phyloP scores from a whole-genome alignment of 2,113 vertebrate genomes.

The Harpagus bidentatus region DNA sequence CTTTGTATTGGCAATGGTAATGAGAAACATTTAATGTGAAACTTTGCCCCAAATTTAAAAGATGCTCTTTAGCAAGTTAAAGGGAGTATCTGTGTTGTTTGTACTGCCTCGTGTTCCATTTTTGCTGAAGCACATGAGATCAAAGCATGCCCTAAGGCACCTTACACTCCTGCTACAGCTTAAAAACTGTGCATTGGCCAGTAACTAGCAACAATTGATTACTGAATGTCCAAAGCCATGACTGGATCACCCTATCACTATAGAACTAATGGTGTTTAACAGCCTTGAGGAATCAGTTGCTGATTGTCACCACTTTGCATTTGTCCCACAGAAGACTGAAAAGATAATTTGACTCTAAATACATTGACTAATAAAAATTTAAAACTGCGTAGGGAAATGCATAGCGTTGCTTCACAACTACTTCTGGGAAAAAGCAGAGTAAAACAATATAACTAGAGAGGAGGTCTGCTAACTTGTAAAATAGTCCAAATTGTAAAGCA shows the following conservation, averaged over 20 bases:
- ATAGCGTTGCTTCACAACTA: background rate
- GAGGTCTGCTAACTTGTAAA: background rate
- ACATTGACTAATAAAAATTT: background rate
- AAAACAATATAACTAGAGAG: background rate
- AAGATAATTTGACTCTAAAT: background rate
- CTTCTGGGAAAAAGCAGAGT: background rate
- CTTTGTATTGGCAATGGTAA: slow-evolving; percentile 8
- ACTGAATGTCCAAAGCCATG: background rate
- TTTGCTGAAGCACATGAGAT: background rate
- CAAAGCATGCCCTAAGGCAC: background rate
- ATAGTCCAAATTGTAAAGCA: background rate
- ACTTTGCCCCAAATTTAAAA: background rate
- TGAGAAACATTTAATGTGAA: slow-evolving; percentile 8
- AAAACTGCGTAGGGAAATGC: background rate
- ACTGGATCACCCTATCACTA: background rate
- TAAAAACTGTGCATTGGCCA: background rate
- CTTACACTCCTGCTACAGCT: background rate
- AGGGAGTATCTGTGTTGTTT: background rate
- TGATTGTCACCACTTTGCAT: background rate
- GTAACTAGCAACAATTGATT: background rate
- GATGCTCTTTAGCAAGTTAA: background rate
- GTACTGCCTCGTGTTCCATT: background rate
- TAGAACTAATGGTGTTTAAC: background rate
- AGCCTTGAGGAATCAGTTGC: background rate
- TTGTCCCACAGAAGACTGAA: background rate